Evolutionary conservation across 2,797 vertebrate genomes (phyloP).

Genomic region (Hoplostethus mediterraneus): DNA sequence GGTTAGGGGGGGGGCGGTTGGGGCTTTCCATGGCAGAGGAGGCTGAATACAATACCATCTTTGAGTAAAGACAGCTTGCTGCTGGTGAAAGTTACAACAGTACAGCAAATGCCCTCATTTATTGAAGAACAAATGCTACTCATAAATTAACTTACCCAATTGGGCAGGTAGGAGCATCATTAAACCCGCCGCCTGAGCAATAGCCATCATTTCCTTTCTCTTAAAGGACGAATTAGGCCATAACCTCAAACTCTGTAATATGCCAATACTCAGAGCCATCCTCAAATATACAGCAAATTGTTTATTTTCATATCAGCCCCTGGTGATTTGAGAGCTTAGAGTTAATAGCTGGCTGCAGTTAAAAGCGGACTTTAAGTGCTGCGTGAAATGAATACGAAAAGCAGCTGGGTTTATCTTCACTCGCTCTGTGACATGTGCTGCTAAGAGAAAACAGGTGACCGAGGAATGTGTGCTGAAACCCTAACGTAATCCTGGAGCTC

Average conservation of each 20-base stretch:
- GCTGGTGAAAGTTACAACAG: slow-evolving; percentile 53
- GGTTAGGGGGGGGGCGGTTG: slow-evolving; percentile 55
- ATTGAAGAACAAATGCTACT: slow-evolving; percentile 33
- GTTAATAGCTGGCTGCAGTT: slow-evolving; percentile 67
- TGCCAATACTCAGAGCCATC: slow-evolving; percentile 47
- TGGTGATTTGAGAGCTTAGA: slow-evolving; percentile 68
- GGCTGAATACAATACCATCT: slow-evolving; percentile 76
- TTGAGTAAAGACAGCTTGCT: slow-evolving; percentile 70
- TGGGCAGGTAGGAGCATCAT: slow-evolving; percentile 5
- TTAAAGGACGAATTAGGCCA: slow-evolving; percentile 4
- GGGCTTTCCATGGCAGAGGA: slow-evolving; percentile 63
- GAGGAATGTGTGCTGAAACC: slow-evolving; percentile 70
- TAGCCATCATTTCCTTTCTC: slow-evolving; percentile 22
- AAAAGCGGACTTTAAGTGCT: slow-evolving; percentile 74
- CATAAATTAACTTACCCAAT: slow-evolving; percentile 39
- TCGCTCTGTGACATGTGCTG: slow-evolving; percentile 76
- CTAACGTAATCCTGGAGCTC: slow-evolving; percentile 59
- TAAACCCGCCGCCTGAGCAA: not conserved
- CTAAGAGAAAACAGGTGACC: slow-evolving; percentile 83
- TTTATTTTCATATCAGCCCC: slow-evolving; percentile 65
- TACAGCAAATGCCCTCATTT: slow-evolving; percentile 49
- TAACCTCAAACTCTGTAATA: slow-evolving; percentile 37
- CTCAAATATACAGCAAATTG: slow-evolving; percentile 60
- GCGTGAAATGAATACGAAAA: slow-evolving; percentile 78
- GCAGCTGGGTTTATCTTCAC: slow-evolving; percentile 83